phyloP scores from a whole-genome alignment of 2,888 invertebrate genomes.

The Perithous albicinctus region DNA sequence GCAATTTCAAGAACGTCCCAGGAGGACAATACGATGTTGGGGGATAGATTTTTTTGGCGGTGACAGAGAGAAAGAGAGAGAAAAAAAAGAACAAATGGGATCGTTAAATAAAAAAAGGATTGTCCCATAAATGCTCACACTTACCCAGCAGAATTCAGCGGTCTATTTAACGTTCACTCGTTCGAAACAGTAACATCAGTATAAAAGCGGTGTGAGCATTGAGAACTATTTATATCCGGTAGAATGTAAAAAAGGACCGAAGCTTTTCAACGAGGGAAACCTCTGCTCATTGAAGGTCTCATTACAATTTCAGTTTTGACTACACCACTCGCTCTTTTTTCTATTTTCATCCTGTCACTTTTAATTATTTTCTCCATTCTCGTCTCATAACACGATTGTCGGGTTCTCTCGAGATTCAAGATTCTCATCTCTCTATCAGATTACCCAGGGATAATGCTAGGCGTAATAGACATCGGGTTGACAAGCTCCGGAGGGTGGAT shows the following conservation, averaged over 20 bases:
- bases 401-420: constrained; percentile 36
- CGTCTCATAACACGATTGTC: constrained; percentile 62
- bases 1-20: constrained; percentile 11
- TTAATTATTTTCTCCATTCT: constrained; percentile 14
- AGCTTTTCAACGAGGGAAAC: no score
- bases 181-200: not conserved
- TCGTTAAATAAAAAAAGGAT: not conserved
- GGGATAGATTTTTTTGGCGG: constrained; percentile 22
- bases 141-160: constrained; percentile 17
- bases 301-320: no score
- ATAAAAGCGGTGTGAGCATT: no score
- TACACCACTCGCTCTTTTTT: not conserved
- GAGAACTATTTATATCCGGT: constrained; percentile 13
- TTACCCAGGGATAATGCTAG: constrained; percentile 60
- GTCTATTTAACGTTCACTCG: constrained; percentile 20
- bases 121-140: constrained; percentile 25
- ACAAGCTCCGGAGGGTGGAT: constrained; percentile 1
- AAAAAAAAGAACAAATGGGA: constrained; percentile 28
- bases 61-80: constrained; percentile 33
- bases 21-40: constrained; percentile 7
- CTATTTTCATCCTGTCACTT: constrained; percentile 31
- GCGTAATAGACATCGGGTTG: constrained; percentile 55
- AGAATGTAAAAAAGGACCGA: no score
- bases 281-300: no score
- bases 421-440: constrained; percentile 61